Percentiles rank a stretch among this genome's conserved stretches.
phyloP scores from a whole-genome alignment of 1,140 invertebrate genomes.

The Acromyrmex echinatior region DNA sequence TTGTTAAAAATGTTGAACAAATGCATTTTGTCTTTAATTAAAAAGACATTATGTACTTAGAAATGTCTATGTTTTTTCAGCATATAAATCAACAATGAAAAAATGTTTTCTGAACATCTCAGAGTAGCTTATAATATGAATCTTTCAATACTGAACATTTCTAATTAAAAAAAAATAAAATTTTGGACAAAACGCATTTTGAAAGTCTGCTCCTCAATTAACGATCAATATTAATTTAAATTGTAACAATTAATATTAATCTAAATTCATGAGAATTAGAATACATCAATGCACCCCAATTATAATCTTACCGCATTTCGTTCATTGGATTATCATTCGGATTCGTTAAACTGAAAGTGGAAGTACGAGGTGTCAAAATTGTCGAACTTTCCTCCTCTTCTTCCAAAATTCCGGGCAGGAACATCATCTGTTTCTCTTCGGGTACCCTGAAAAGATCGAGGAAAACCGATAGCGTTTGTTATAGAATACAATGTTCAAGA shows the following conservation, averaged over 20 bases:
- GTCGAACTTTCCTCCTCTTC: slow-evolving; percentile 85
- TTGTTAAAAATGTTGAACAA: too few species aligned
- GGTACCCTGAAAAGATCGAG: slow-evolving; percentile 86
- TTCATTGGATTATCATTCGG: slow-evolving; percentile 77
- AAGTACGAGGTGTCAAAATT: slow-evolving; percentile 78
- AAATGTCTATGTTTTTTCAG: too few species aligned
- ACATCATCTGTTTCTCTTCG: slow-evolving; percentile 89
- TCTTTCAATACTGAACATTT: too few species aligned
- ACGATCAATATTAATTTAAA: too few species aligned
- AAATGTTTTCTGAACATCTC: too few species aligned
- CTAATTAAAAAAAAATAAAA: too few species aligned
- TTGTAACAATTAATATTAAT: neutral
- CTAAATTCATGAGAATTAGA: neutral
- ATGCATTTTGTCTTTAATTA: too few species aligned
- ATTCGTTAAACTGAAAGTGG: slow-evolving; percentile 77
- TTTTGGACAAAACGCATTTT: too few species aligned
- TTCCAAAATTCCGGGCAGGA: slow-evolving; percentile 88
- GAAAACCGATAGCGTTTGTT: neutral
- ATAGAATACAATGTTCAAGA: neutral
- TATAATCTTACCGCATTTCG: slow-evolving; percentile 80
- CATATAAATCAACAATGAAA: too few species aligned
- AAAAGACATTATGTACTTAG: too few species aligned
- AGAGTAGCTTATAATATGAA: too few species aligned
- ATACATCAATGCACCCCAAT: neutral
- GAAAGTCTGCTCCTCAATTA: too few species aligned